Evolutionary conservation across 2,797 vertebrate species (phyloP), one percentile per base, ranked within the genome.

Genomic region (Sarcoramphus papa): DNA sequence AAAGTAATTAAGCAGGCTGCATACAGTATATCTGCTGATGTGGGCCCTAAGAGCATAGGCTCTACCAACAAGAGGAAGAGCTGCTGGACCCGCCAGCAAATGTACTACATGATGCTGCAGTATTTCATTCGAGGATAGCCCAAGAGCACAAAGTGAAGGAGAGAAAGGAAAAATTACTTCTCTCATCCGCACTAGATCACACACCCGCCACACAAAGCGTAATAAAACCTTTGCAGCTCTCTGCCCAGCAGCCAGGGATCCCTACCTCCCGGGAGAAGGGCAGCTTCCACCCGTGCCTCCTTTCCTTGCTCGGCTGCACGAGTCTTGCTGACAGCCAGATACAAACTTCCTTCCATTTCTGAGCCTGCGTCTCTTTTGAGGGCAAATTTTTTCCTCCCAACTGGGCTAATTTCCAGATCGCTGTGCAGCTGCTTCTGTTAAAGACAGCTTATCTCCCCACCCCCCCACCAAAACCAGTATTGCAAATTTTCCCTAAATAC

Each of bases 171-270:
- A 59, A 68, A 41, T 10, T 30, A 16, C 2, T 40, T 69, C 25
- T 77, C 35, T 41, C 13, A 4, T 40, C 65, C n/a, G 20, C 4
- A 1, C 45, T 43, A n/a, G 25, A 30, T 51, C 48, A 33, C 31
- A 7, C 5, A 21, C 8, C 20, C 7, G 1, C 24, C 31, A 12
- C 17, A 8, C 27, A 67, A 28, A 50, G 31, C 0, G 1, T 20
- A 20, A 9, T 22, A 35, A 56, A 63, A 54, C 5, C 16, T 60
- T 43, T n/a, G 47, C 35, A 67, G 54, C 9, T 27, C 30, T 59
- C 31, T 72, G n/a, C 23, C 45, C 37, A 59, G 41, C 21, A 43
- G 50, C 17, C 18, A 21, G 53, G 25, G 45, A 10, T 67, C 31
- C 30, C 56, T 30, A 1, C 7, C 24, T 63, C 5, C 1, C 0